phyloP scores from a whole-genome alignment of 2,113 vertebrate species.

The Hippopotamus amphibius region DNA sequence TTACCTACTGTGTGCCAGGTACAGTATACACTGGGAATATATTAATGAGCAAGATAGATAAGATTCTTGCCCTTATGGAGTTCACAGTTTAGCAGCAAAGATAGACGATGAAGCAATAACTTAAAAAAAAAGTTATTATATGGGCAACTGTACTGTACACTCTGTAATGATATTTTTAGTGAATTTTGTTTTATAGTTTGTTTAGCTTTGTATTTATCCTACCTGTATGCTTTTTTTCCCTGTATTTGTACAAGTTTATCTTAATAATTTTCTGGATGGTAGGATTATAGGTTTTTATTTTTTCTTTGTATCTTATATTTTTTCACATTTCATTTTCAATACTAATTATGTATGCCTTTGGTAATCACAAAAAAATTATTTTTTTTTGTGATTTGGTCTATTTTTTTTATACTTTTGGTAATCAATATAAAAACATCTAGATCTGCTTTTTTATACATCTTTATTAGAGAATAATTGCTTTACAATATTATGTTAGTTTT shows the following conservation, averaged over 20 bases:
- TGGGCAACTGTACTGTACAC: background rate
- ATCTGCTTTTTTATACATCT: too few species aligned
- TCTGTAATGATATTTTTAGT: background rate
- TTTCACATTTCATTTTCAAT: conserved; percentile 54
- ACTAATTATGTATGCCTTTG: background rate
- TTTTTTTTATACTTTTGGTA: too few species aligned
- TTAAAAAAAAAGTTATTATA: background rate
- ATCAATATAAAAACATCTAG: too few species aligned
- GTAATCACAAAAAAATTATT: background rate
- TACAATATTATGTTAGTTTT: too few species aligned
- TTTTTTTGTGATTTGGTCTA: background rate
- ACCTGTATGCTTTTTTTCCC: background rate
- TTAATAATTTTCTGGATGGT: conserved; percentile 36
- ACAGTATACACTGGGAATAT: background rate
- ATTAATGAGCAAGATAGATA: background rate
- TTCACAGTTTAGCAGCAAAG: conserved; percentile 5
- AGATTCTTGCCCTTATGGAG: background rate
- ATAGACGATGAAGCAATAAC: background rate
- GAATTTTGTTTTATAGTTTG: background rate
- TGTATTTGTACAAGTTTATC: conserved; percentile 3
- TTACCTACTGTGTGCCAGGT: background rate
- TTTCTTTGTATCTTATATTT: background rate
- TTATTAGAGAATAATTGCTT: too few species aligned
- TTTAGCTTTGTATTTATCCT: conserved; percentile 13
- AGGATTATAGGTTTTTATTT: background rate